Conservation (phyloP, 64 coral and sea anemone genomes). For the Porites australiensis region DNA sequence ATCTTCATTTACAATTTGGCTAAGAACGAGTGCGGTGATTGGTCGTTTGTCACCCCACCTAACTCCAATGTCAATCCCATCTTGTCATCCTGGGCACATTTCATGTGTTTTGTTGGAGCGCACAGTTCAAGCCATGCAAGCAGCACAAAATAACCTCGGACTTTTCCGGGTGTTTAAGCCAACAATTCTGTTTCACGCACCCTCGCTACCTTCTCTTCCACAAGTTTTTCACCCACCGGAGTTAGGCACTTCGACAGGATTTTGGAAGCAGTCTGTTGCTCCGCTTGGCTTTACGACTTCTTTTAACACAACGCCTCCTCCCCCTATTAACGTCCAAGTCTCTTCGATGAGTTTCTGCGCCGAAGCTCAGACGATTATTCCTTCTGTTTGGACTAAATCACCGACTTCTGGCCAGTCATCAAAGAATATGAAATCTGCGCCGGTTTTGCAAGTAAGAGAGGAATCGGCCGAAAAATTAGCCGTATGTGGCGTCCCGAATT, state of each 20-base stretch:
- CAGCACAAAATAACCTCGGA: conserved; percentile 84
- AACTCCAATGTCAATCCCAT: conserved; percentile 63
- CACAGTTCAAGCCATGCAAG: conserved; percentile 81
- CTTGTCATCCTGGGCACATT: conserved; percentile 36
- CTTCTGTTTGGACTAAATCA: background rate
- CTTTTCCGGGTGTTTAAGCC: conserved; percentile 94
- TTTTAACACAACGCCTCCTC: conserved; percentile 66
- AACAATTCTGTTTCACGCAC: conserved; percentile 94
- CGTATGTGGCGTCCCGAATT: background rate
- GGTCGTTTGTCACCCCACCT: conserved; percentile 62
- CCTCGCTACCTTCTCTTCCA: conserved; percentile 68
- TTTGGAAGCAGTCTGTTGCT: conserved; percentile 84
- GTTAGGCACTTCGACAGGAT: conserved; percentile 36
- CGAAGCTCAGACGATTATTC: conserved; percentile 21
- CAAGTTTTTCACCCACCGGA: conserved; percentile 65
- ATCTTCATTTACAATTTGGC: conserved; percentile 68
- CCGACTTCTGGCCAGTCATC: background rate
- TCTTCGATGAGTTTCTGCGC: conserved; percentile 52
- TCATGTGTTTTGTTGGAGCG: conserved; percentile 26
- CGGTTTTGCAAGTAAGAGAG: conserved; percentile 1
- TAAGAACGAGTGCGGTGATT: conserved; percentile 51
- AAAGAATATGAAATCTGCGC: background rate
- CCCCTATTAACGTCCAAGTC: conserved; percentile 63
- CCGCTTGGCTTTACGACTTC: conserved; percentile 66
- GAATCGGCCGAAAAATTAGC: conserved; percentile 32